Conservation (phyloP, 2,888 invertebrate species). For the Meiosimyza decipiens region DNA sequence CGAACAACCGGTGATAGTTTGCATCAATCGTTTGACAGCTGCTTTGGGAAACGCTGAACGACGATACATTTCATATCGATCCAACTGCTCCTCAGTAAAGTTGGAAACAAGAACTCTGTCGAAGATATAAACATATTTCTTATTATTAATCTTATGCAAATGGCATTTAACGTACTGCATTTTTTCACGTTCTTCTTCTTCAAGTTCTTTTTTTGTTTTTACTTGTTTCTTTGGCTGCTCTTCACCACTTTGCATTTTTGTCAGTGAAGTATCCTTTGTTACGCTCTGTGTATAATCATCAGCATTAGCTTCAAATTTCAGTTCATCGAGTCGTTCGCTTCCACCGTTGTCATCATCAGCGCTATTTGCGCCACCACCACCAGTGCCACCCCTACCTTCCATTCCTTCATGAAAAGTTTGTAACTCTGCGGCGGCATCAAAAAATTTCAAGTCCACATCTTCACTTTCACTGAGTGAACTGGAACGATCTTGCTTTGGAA, state of each 20-base stretch:
- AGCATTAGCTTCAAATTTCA: conserved; percentile 47
- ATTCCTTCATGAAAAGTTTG: conserved; percentile 19
- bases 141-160: background rate
- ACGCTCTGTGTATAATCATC: conserved; percentile 40
- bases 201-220: conserved; percentile 83
- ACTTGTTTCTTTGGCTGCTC: conserved; percentile 70
- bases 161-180: conserved; percentile 78
- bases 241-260: conserved; percentile 23
- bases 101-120: conserved; percentile 96
- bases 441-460: conserved; percentile 58
- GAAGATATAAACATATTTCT: conserved; percentile 30
- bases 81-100: conserved; percentile 97
- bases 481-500: conserved; percentile 46
- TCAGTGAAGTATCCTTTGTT: background rate
- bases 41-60: conserved; percentile 98
- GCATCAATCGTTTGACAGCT: conserved; percentile 96
- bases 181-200: conserved; percentile 94
- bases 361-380: conserved; percentile 25
- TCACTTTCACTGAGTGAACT: conserved; percentile 50
- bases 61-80: conserved; percentile 98
- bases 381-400: conserved; percentile 32
- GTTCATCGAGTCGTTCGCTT: conserved; percentile 26
- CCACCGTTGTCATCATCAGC: conserved; percentile 17
- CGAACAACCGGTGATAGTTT: conserved; percentile 95
- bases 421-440: conserved; percentile 46